phyloP scores from a whole-genome alignment of 2,888 invertebrate species.

The Caenorhabditis zanzibari region DNA sequence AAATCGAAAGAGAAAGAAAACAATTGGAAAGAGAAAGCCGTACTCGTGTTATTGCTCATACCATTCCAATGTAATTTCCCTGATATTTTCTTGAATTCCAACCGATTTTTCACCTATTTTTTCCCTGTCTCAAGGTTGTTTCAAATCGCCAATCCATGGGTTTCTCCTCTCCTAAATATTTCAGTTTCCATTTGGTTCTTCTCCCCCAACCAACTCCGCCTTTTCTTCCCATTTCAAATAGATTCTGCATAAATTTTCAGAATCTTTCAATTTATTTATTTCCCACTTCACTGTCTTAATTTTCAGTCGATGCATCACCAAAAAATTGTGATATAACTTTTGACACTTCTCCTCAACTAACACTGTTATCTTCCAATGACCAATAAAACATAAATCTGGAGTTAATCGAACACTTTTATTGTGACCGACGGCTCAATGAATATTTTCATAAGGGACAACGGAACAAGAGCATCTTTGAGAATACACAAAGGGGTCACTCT shows the following conservation, averaged over 20 bases:
- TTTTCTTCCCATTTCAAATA: conserved; percentile 41
- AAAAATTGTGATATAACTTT: conserved; percentile 54
- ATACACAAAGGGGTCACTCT: not conserved
- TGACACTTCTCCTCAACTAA: conserved; percentile 51
- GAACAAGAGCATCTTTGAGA: not conserved
- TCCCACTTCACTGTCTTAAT: conserved; percentile 11
- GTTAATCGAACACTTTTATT: conserved; percentile 2
- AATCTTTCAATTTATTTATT: conserved; percentile 27
- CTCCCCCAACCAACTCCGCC: not conserved
- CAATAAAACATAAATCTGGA: conserved; percentile 13
- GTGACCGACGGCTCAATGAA: not conserved
- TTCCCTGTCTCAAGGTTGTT: conserved; percentile 57
- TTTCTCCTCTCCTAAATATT: conserved; percentile 15
- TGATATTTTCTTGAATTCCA: not conserved
- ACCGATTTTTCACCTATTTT: not conserved
- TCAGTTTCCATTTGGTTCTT: conserved; percentile 30
- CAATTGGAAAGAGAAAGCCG: conserved; percentile 92
- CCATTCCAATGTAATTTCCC: conserved; percentile 68
- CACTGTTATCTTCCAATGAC: not conserved
- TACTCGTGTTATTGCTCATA: conserved; percentile 68
- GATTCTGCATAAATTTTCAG: conserved; percentile 14
- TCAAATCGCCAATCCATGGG: conserved; percentile 61
- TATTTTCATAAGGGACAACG: not conserved
- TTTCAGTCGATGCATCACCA: conserved; percentile 46
- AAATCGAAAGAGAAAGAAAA: conserved; percentile 85